Base-by-base conservation (phyloP, 1,140 invertebrate genomes). In the Drosophila hydei region DNA sequence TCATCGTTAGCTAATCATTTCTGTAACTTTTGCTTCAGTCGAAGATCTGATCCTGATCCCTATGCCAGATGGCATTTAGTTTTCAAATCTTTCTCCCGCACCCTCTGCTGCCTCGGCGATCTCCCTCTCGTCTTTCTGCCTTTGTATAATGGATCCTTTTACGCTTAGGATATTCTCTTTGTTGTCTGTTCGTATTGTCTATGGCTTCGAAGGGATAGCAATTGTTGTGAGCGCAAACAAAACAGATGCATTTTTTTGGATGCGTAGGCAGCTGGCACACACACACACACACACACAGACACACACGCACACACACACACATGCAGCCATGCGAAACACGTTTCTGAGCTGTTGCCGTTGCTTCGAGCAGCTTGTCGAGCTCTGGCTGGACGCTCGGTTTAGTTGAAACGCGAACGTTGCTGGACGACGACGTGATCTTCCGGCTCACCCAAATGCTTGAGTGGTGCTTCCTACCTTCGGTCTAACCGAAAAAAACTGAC, bases 1-100 rank as follows among this genome's bases (percentile, higher is more conserved):
- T 85, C 81, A 87, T 77, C 81, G 83, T 81, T 68, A 58, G 81
- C 81, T 87, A 85, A 85, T 85, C 81, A 81, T 74, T 77, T 87
- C 74, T 74, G 58, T 48, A 42, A 43, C 50, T 71, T 65, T 69
- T 43, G 38, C 23, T 30, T 7, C 16, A 25, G n/a, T 14, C 7
- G 38, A 43, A 55, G 40, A 40, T 23, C 16, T 9, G 16, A 14
- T 52, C 8, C 21, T 43, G 18, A 42, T 59, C 33, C 42, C 21
- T 23, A 19, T 23, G 52, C 27, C 80, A 85, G 77, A 74, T 84
- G 80, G 58, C 55, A 45, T 43, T 50, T n/a, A 18, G 14, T 36
- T 14, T 25, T 19, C 40, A 36, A 42, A 56, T 56, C 33, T 40
- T 25, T 45, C n/a, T 9, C 21, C n/a, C 40, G 16, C n/a, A 5